phyloP scores from a whole-genome alignment of 2,113 vertebrate genomes.

The Tupaia chinensis region DNA sequence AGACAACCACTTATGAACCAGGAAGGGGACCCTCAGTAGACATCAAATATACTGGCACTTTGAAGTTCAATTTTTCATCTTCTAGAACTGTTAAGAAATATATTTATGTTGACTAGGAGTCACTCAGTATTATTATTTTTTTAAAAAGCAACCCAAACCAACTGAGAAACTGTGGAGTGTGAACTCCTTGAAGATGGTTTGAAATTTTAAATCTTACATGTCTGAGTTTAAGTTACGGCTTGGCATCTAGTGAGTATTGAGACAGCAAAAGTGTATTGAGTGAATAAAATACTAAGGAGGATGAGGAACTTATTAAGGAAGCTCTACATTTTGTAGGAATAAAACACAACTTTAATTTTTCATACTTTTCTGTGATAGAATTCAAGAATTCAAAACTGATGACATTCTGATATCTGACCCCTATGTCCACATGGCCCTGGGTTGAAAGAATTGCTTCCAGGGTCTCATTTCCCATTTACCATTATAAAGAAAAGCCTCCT shows the following conservation, averaged over 20 bases:
- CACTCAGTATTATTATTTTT: background rate
- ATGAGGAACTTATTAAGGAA: background rate
- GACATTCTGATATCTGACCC: background rate
- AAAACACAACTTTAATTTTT: background rate
- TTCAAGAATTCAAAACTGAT: background rate
- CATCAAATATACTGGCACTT: background rate
- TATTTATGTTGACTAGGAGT: background rate
- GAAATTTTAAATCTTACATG: background rate
- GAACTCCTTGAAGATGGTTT: background rate
- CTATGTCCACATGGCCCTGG: too few relatives aligned
- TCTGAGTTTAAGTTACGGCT: background rate
- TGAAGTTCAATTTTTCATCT: background rate
- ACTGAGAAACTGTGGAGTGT: background rate
- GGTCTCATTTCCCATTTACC: background rate
- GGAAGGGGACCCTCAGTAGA: too few relatives aligned
- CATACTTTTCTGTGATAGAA: background rate
- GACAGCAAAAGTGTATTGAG: background rate
- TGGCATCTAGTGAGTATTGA: background rate
- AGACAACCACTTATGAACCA: background rate
- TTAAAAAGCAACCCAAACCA: background rate
- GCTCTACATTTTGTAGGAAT: background rate
- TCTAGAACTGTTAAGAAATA: background rate
- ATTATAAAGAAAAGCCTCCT: background rate
- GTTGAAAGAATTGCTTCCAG: background rate
- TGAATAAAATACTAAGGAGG: background rate